Base-by-base conservation (phyloP, 2,888 invertebrate species). In the Epirrhoe alternata region DNA sequence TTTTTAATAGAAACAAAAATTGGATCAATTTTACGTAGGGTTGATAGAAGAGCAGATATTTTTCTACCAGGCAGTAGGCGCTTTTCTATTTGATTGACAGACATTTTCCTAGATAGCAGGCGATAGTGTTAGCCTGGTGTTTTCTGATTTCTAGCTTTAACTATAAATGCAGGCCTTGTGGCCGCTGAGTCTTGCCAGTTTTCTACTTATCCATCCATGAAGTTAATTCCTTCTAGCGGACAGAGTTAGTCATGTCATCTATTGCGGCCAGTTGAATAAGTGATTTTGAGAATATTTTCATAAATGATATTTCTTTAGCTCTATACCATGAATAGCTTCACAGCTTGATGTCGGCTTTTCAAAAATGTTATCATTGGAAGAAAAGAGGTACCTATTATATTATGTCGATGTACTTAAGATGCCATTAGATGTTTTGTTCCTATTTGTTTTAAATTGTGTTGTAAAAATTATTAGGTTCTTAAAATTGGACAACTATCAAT, bases 281-380 rank as follows among this genome's bases (percentile, higher is more conserved):
- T 84, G 83, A 80, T 85, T 83, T 85, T 82, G 71, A 83, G 79
- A 82, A 83, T 89, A 90, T 88, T 90, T 90, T 87, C 85, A 81
- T 88, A 89, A 84, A 83, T 87, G 73, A 87, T 87, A 87, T 87
- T 86, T 86, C 82, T 86, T 85, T 90, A 90, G 89, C 86, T 86
- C 71, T 87, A 84, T 87, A 88, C 84, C 84, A 85, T 83, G 82
- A 86, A 83, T 92, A 91, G 92, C 81, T 87, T 89, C 88, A 90
- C 91, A 89, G 89, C 88, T 89, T 87, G 90, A 92, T 90, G 91
- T 92, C 91, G 88, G 88, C 91, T 92, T 90, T 88, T 88, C 87
- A 88, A 90, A 92, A 89, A 90, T 90, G 88, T 91, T 90, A 84
- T 86, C 90, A 85, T 81, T 90, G 93, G 90, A 90, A 88, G 87